phyloP scores from a whole-genome alignment of 1,140 invertebrate genomes.

The Drosophila pseudoananassae region DNA sequence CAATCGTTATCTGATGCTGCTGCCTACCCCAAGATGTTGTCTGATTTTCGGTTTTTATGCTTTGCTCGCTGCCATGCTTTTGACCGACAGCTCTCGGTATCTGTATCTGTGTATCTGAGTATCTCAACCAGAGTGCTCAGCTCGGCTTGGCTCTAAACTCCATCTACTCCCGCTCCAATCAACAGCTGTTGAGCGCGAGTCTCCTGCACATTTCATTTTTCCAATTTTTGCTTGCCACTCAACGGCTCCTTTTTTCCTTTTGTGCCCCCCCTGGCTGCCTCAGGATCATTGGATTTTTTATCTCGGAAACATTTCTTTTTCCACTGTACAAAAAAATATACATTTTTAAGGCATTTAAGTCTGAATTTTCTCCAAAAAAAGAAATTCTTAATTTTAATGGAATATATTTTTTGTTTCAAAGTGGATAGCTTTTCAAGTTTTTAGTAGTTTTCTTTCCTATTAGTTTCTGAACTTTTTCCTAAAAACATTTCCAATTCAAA shows the following conservation, averaged over 20 bases:
- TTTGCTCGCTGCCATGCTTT: slow-evolving; percentile 31
- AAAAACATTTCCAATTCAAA: not conserved
- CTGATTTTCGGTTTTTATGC: slow-evolving; percentile 78
- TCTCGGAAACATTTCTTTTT: slow-evolving; percentile 1
- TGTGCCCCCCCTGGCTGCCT: not conserved
- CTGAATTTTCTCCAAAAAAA: not conserved
- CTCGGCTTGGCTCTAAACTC: not conserved
- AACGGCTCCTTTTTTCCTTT: slow-evolving; percentile 28
- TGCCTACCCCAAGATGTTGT: slow-evolving; percentile 70
- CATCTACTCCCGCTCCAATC: slow-evolving; percentile 36
- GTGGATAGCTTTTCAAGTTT: not conserved
- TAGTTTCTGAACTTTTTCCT: no score
- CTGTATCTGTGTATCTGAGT: slow-evolving; percentile 44
- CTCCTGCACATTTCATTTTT: slow-evolving; percentile 61
- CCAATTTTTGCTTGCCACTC: slow-evolving; percentile 59
- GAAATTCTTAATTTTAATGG: not conserved
- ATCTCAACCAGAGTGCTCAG: slow-evolving; percentile 1
- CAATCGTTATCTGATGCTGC: slow-evolving; percentile 77
- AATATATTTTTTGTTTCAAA: not conserved
- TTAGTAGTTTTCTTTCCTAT: no score
- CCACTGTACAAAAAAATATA: not conserved
- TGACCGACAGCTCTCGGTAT: slow-evolving; percentile 37
- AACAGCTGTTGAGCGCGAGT: slow-evolving; percentile 65
- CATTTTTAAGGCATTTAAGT: not conserved
- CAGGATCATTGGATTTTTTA: not conserved